A percentile compares a stretch with the other conserved stretches of the same genome.
Conservation (phyloP, 2,113 vertebrate species). For the Psilopsiagon aurifrons region DNA sequence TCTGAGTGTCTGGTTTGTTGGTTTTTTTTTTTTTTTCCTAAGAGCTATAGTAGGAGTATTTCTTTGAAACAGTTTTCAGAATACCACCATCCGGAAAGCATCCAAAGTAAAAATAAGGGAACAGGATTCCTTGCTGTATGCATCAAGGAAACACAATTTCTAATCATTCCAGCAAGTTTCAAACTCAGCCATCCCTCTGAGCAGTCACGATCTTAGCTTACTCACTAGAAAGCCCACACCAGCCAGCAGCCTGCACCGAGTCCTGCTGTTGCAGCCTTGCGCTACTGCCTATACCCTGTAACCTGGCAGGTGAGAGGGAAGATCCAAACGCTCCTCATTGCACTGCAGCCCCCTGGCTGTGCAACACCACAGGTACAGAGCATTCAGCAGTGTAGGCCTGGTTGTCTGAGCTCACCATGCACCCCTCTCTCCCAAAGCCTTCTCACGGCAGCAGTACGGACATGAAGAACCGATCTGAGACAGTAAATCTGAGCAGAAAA, state of each 20-base stretch:
- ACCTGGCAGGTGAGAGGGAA: background rate
- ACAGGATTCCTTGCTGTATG: background rate
- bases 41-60: background rate
- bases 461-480: accelerated
- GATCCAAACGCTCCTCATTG: background rate
- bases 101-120: background rate
- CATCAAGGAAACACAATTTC: background rate
- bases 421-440: background rate
- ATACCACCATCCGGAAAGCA: background rate
- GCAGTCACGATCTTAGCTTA: background rate
- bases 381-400: background rate
- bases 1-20: background rate
- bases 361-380: background rate
- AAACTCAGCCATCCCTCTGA: background rate
- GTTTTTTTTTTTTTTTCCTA: background rate
- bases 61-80: background rate
- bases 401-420: background rate
- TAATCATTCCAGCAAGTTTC: background rate
- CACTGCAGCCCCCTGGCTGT: background rate
- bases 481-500: background rate
- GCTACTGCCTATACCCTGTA: background rate
- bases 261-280: background rate
- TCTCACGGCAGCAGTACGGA: accelerated
- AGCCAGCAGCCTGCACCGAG: background rate
- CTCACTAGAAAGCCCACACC: background rate